Evolutionary conservation across 1,140 invertebrate species (phyloP), one percentile per base, ranked within the genome.

Genomic region (Heterodera carotae): DNA sequence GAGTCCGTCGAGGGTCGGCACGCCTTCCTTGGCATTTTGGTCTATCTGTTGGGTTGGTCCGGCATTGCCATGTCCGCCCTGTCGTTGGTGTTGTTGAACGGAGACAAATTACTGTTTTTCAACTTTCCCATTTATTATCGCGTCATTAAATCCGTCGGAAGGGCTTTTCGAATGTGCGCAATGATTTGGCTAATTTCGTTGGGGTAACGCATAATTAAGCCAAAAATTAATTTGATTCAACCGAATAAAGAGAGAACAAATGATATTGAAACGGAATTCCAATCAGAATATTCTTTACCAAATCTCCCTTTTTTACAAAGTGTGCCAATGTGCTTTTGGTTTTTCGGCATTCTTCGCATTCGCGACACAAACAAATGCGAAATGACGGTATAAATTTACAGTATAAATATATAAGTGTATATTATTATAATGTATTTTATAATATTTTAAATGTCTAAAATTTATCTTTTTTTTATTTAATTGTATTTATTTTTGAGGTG

Each of bases 71-170:
- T 59, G 33, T 70, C 69, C 31, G 59, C 43, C 29, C 43, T 70
- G 59, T 70, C 69, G 48, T 33, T 70, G 59, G 69, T 70, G 59
- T 43, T 70, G 33, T 31, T 70, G 29, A 70, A 70, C 59, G 59
- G 69, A 18, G 69, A 70, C 59, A 70, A 70, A 70, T 31, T 70
- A 18, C 7, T 70, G 4, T 70, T 56, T 43, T 70, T 70, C 33
- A 56, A 59, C 59, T 70, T 70, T 70, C 69, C 69, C 31, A 31
- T 70, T 36, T 33, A 70, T 70, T 70, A 70, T 70, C 69, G 69
- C 48, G 59, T 70, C n/a, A 70, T 70, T 33, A 70, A 70, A 70
- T 70, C 69, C 31, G 69, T 70, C 31, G n/a, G 34, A n/a, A 48
- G 69, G 33, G 59, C 69, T 22, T 29, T 70, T 48, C 48, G 59